Evolutionary conservation across 2,113 vertebrate genomes (phyloP).

Genomic region (Spermophilus dauricus): DNA sequence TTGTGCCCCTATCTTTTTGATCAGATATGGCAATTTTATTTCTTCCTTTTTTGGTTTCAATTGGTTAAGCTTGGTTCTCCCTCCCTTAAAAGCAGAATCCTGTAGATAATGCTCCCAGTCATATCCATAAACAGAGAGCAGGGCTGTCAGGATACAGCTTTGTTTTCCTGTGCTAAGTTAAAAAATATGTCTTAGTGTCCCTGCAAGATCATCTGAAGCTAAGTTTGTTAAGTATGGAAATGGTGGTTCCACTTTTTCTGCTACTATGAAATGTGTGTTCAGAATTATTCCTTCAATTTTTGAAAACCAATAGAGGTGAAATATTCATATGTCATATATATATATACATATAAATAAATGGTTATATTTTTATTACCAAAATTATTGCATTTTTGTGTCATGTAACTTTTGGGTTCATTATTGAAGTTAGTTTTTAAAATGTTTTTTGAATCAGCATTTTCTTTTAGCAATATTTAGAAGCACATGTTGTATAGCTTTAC

Average conservation of each 20-base stretch:
- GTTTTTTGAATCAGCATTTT: slow-evolving; percentile 32
- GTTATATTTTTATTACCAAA: background rate
- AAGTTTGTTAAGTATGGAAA: slow-evolving; percentile 11
- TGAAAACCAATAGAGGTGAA: background rate
- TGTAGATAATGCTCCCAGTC: background rate
- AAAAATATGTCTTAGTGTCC: background rate
- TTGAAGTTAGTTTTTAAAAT: background rate
- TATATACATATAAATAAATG: background rate
- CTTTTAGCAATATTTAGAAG: background rate
- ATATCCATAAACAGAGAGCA: background rate
- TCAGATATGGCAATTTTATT: background rate
- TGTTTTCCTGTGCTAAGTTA: background rate
- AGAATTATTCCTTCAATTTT: slow-evolving; percentile 39
- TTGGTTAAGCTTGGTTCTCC: background rate
- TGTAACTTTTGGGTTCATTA: background rate
- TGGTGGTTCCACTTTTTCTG: background rate
- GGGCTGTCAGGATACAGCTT: background rate
- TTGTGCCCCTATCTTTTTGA: no score
- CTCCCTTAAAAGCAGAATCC: background rate
- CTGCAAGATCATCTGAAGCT: background rate
- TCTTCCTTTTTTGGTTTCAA: background rate
- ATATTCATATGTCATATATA: background rate
- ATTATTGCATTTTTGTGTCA: background rate
- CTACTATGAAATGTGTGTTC: background rate
- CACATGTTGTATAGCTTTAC: background rate